Base-by-base conservation (phyloP, 2,113 vertebrate species). In the Festucalex cinctus region DNA sequence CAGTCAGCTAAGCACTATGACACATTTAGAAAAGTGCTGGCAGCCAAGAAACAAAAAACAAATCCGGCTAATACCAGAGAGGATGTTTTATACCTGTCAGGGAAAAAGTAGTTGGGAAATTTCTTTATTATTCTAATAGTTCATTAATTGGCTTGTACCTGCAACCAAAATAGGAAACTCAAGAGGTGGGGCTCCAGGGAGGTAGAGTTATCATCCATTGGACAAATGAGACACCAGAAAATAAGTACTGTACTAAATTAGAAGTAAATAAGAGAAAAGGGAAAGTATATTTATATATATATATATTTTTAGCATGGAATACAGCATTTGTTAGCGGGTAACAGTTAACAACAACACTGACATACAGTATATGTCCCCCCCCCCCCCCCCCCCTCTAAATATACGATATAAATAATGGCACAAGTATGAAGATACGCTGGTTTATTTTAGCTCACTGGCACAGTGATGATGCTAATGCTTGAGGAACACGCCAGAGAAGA, bases 11-110 rank as follows among this genome's bases (percentile, higher is more conserved):
- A 54, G 81, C 80, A 80, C 58, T 74, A 64, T 65, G 72, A 70
- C 73, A 69, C 62, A 69, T 83, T 83, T 72, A 73, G 66, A 72
- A 75, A 82, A 70, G 26, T 51, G 73, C 75, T 76, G 61, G 66
- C 39, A 68, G 82, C 72, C 69, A 70, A 73, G 22, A 68, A 77
- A 80, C 69, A 75, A 73, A 32, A 77, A 61, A n/a, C 74, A 70
- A 81, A 46, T 66, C 68, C 48, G 6, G 22, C 16, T 72, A 69
- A 79, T 69, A 74, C 77, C 65, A 22, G 26, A 66, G 77, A 81
- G 70, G 66, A 77, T 68, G 53, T 70, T 49, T 54, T 37, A 17
- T 17, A 57, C 69, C 56, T 65, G 44, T 58, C 46, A 26, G 65
- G 73, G 63, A 48, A 53, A 70, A 75, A 78, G 61, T 72, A 64